These are phyloP conservation scores for Intellagama lesueurii DNA, from an alignment of 2,797 vertebrate species.

Conservation along the genomic window DNA sequence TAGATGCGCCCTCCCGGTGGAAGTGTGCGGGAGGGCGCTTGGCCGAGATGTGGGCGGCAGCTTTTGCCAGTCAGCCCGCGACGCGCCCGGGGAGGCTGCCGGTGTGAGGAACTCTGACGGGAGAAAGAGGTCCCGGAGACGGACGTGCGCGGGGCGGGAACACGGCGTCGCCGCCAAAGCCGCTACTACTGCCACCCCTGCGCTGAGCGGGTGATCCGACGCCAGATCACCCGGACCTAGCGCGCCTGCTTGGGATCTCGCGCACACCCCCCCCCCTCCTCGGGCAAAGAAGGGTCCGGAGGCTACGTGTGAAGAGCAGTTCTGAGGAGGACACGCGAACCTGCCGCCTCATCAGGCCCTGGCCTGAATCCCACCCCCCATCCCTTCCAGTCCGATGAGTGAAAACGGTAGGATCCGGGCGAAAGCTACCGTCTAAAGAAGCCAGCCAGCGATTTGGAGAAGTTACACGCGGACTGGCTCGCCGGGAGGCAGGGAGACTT, in stretches of 20 bases:
- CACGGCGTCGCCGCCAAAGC: background rate
- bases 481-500: slow-evolving; percentile 29
- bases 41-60: slow-evolving; percentile 9
- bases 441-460: background rate
- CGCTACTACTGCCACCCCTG: background rate
- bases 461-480: background rate
- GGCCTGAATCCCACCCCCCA: background rate
- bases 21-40: background rate
- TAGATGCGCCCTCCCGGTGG: background rate
- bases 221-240: background rate
- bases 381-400: background rate
- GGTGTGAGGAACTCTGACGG: background rate
- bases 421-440: no score
- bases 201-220: background rate
- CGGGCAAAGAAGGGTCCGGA: background rate
- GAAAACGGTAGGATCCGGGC: background rate
- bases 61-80: slow-evolving; percentile 16
- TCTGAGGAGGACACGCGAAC: background rate
- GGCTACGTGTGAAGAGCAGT: background rate
- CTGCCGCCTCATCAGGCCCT: background rate
- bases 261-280: background rate
- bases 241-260: background rate
- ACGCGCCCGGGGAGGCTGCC: slow-evolving; percentile 26
- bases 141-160: background rate
- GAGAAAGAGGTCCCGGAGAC: background rate